Evolutionary conservation across 2,888 invertebrate species (phyloP).

Genomic region (Drosophila flavopinicola): DNA sequence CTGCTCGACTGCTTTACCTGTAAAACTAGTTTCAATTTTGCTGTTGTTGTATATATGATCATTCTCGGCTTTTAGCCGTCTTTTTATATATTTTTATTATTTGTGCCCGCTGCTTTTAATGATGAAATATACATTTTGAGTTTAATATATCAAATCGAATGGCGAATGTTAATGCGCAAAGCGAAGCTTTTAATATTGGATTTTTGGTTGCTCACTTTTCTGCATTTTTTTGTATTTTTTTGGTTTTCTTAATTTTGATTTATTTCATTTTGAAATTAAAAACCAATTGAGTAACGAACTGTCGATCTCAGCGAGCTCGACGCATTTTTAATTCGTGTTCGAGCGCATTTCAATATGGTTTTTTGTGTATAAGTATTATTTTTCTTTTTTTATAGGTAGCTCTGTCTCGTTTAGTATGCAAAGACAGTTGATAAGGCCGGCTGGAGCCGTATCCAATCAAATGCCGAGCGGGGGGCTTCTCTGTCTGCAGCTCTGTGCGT

Average conservation of each 20-base stretch:
- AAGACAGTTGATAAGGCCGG: constrained; percentile 53
- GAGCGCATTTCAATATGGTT: constrained; percentile 40
- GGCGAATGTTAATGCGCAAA: constrained; percentile 78
- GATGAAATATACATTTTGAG: constrained; percentile 82
- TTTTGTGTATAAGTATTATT: constrained; percentile 13
- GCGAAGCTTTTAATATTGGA: constrained; percentile 39
- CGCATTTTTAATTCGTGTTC: constrained; percentile 66
- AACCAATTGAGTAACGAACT: constrained; percentile 74
- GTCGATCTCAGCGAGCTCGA: constrained; percentile 54
- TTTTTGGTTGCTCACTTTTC: constrained; percentile 15
- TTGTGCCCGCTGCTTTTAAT: constrained; percentile 70
- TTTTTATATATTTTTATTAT: constrained; percentile 32
- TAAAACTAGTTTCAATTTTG: constrained; percentile 78
- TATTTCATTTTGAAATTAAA: constrained; percentile 80
- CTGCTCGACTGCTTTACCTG: constrained; percentile 62
- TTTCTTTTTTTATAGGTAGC: constrained; percentile 63
- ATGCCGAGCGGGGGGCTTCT: constrained; percentile 2
- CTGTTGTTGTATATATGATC: constrained; percentile 27
- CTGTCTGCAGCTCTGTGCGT: constrained; percentile 37
- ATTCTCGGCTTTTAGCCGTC: constrained; percentile 55
- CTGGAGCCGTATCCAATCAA: constrained; percentile 30
- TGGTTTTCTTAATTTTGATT: constrained; percentile 74
- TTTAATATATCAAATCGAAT: constrained; percentile 80
- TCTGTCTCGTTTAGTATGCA: constrained; percentile 66
- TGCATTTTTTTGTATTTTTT: constrained; percentile 21